Percentiles rank a stretch among this genome's conserved stretches.
Evolutionary conservation across 2,113 vertebrate genomes (phyloP).

Genomic region (Hydrolagus affinis): DNA sequence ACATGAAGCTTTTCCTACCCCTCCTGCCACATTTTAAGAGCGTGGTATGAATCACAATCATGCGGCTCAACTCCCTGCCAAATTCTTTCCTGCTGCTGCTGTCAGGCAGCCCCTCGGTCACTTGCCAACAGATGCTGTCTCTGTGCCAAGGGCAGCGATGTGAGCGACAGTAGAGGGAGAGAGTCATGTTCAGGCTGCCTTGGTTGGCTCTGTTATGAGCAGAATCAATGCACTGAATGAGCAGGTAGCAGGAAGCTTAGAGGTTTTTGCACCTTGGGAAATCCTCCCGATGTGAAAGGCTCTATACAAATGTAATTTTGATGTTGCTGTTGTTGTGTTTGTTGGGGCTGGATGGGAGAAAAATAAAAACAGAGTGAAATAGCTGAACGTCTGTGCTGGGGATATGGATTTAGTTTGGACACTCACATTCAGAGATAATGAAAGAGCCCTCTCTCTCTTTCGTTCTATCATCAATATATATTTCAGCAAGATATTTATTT

Average conservation of each 20-base stretch:
- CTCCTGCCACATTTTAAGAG: conserved; percentile 61
- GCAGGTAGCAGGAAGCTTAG: neutral
- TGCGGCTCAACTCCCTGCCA: conserved; percentile 63
- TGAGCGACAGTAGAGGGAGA: conserved; percentile 42
- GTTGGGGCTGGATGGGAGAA: too few relatives aligned
- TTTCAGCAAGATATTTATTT: conserved; percentile 5
- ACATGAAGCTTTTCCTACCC: conserved; percentile 54
- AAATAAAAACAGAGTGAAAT: neutral
- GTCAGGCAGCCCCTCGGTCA: conserved; percentile 51
- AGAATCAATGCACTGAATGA: neutral
- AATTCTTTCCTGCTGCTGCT: conserved; percentile 63
- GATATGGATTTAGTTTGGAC: neutral
- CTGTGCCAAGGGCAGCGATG: conserved; percentile 59
- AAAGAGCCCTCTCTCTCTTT: neutral
- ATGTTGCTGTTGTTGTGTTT: too few relatives aligned
- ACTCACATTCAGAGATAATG: neutral
- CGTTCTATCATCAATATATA: neutral
- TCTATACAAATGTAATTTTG: too few relatives aligned
- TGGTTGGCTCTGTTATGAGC: conserved; percentile 22
- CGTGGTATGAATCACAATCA: conserved; percentile 68
- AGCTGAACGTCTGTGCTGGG: neutral
- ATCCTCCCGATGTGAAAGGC: too few relatives aligned
- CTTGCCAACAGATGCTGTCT: conserved; percentile 62
- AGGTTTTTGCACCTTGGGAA: neutral
- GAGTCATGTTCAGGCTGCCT: neutral